A percentile compares a stretch with the other conserved stretches of the same genome.
phyloP scores from a whole-genome alignment of 2,113 vertebrate genomes.

The Hyaena hyaena region DNA sequence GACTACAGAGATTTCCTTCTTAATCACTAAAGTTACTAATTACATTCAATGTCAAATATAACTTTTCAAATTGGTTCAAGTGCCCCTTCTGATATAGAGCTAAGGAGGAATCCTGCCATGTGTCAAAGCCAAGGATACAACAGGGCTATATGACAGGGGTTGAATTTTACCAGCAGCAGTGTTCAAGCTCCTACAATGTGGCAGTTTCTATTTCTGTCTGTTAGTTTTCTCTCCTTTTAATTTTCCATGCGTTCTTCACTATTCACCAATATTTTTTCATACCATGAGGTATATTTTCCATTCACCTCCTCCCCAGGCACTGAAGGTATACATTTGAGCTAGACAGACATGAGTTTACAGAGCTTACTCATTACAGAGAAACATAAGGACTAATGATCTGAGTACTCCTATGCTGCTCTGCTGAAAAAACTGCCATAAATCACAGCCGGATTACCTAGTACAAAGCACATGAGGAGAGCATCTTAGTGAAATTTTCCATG shows the following conservation, averaged over 20 bases:
- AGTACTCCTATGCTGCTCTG: background rate
- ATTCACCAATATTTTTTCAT: background rate
- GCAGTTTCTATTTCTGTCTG: background rate
- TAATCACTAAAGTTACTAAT: background rate
- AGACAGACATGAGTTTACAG: background rate
- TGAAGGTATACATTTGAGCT: background rate
- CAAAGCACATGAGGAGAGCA: background rate
- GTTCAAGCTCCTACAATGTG: background rate
- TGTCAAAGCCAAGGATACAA: background rate
- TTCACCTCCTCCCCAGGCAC: accelerated
- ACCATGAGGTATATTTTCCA: background rate
- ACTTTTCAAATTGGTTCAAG: background rate
- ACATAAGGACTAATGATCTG: background rate
- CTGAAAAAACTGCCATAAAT: background rate
- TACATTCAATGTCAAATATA: background rate
- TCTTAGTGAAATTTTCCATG: background rate
- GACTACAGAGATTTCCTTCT: background rate
- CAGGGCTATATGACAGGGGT: background rate
- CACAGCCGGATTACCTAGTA: background rate
- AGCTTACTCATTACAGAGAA: background rate
- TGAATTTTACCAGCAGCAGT: background rate
- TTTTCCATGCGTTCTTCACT: background rate
- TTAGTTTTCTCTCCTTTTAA: background rate
- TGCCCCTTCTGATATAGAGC: background rate
- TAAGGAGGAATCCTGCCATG: background rate